phyloP scores from a whole-genome alignment of 2,113 vertebrate genomes.

The Nyctibius bracteatus region DNA sequence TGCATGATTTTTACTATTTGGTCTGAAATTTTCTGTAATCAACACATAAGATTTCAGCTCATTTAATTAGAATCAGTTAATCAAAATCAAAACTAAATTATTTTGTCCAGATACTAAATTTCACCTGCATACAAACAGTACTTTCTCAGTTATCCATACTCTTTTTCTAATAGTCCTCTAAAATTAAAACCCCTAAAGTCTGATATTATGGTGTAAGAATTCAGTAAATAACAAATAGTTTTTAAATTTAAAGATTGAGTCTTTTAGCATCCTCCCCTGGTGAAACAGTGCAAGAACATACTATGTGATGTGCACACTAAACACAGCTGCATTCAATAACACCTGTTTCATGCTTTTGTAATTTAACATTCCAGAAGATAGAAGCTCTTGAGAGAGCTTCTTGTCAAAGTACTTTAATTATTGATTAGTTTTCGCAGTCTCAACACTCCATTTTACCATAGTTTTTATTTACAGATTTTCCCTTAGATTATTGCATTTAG shows the following conservation, averaged over 20 bases:
- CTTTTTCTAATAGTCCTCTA: not conserved
- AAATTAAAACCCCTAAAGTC: not conserved
- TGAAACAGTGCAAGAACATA: not conserved
- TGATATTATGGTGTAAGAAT: not conserved
- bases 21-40: not conserved
- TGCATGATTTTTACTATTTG: fast-evolving
- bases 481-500: not conserved
- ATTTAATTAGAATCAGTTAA: not conserved
- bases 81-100: not conserved
- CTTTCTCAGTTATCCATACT: not conserved
- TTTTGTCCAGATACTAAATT: not conserved
- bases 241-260: not conserved
- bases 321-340: not conserved
- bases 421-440: conserved; percentile 1
- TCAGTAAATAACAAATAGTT: not conserved
- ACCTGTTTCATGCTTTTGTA: not conserved
- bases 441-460: not conserved
- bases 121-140: not conserved
- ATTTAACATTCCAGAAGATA: not conserved
- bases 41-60: not conserved
- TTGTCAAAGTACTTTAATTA: not conserved
- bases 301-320: not conserved
- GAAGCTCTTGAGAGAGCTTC: not conserved
- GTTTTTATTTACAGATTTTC: not conserved
- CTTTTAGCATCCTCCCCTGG: not conserved